Conservation (phyloP, 92 coral and sea anemone species). For the Isaurus tuberculatus region DNA sequence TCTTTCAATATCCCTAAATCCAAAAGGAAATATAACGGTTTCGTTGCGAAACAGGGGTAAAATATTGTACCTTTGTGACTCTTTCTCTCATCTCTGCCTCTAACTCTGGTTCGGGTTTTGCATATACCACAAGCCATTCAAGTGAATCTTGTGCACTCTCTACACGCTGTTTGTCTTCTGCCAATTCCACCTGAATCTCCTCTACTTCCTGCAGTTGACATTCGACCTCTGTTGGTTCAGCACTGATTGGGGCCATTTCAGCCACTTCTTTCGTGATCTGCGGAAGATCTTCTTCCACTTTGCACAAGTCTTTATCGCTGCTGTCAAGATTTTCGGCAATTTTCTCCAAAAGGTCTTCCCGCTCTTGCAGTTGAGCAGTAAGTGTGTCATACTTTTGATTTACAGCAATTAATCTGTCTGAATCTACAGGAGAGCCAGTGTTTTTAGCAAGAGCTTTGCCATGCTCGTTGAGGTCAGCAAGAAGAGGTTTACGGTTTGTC, state of each 20-base stretch:
- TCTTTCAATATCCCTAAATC: background rate
- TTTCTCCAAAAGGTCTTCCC: constrained; percentile 72
- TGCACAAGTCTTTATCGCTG: constrained; percentile 67
- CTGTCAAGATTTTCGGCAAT: constrained; percentile 66
- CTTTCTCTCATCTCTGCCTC: constrained; percentile 67
- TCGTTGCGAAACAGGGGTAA: background rate
- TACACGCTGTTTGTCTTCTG: constrained; percentile 72
- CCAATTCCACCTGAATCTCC: constrained; percentile 70
- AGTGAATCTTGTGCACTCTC: constrained; percentile 87
- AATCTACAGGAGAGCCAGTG: constrained; percentile 81
- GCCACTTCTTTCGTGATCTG: constrained; percentile 67
- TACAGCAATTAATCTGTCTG: constrained; percentile 70
- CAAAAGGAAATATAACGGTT: background rate
- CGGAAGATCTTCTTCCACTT: constrained; percentile 82
- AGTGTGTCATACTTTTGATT: constrained; percentile 68
- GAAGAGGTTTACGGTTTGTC: constrained; percentile 72
- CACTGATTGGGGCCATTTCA: constrained; percentile 74
- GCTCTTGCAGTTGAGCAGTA: constrained; percentile 70
- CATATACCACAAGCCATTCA: constrained; percentile 83
- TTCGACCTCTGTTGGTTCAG: constrained; percentile 84
- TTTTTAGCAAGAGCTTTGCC: constrained; percentile 84
- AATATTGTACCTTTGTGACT: constrained; percentile 41
- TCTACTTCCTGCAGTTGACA: constrained; percentile 79
- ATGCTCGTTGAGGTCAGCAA: constrained; percentile 72
- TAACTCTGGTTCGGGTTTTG: constrained; percentile 73